A percentile compares a stretch with the other conserved stretches of the same genome.
Evolutionary conservation across 2,888 invertebrate species (phyloP).

Genomic region (Horisme vitalbata): DNA sequence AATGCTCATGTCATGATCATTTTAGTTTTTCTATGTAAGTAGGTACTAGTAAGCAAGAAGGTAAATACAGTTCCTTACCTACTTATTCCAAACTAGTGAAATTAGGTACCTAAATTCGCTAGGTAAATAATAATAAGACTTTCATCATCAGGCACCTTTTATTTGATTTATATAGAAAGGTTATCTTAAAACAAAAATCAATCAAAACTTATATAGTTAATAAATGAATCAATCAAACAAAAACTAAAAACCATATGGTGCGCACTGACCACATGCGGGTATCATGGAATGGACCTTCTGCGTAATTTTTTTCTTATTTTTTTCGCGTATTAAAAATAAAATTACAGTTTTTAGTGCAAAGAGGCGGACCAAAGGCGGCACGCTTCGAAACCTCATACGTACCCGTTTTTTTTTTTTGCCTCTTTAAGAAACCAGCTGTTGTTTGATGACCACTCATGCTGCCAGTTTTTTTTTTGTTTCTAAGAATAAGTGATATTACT

Average conservation of each 20-base stretch:
- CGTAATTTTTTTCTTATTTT: slow-evolving; percentile 39
- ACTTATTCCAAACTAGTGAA: too few relatives aligned
- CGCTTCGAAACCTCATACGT: slow-evolving; percentile 65
- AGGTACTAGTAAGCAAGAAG: too few relatives aligned
- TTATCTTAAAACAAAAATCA: too few relatives aligned
- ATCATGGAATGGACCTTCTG: slow-evolving; percentile 27
- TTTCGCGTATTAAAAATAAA: slow-evolving; percentile 51
- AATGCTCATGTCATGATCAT: too few relatives aligned
- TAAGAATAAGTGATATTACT: slow-evolving; percentile 65
- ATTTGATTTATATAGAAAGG: too few relatives aligned
- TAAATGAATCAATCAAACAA: slow-evolving; percentile 28
- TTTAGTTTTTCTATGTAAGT: too few relatives aligned
- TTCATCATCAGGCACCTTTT: too few relatives aligned
- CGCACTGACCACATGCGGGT: slow-evolving; percentile 49
- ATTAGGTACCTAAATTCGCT: too few relatives aligned
- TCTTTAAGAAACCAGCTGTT: slow-evolving; percentile 61
- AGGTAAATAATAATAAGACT: too few relatives aligned
- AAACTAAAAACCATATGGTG: slow-evolving; percentile 36
- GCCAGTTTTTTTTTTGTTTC: slow-evolving; percentile 53
- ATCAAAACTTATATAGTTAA: too few relatives aligned
- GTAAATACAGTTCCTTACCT: too few relatives aligned
- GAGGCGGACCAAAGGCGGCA: slow-evolving; percentile 72
- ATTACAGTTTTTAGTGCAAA: slow-evolving; percentile 55
- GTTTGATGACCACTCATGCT: slow-evolving; percentile 75
- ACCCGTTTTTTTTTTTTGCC: slow-evolving; percentile 55